Evolutionary conservation across 2,113 vertebrate species (phyloP), one percentile per base, ranked within the genome.

Genomic region (Paramisgurnus dabryanus): DNA sequence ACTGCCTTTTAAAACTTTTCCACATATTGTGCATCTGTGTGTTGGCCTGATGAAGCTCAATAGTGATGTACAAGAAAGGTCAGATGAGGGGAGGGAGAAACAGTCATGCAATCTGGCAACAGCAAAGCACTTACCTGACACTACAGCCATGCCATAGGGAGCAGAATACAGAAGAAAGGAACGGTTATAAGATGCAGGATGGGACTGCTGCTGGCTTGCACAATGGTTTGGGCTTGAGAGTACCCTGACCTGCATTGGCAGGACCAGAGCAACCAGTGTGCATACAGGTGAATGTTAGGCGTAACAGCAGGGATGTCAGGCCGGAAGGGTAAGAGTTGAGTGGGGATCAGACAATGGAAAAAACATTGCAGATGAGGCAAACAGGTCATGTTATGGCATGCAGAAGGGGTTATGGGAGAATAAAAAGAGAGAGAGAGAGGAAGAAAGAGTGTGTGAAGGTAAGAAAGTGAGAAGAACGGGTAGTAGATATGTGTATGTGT

Each of bases 121-220:
- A 91, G 85, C 89, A 92, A 89, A 93, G 84, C 77, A 96, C 97
- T 98, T 97, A 99, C 97, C 97, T 98, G 94, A 97, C 95, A 92
- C 97, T 98, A 98, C 92, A 96, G 94, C 93, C 95, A 97, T 95
- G 96, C 94, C 96, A 98, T 89, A 95, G 95, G 95, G 94, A 98
- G 95, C 96, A 96, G 95, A 98, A 96, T 96, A 96, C 95, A 97
- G 96, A 96, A 98, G 95, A 98, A 92, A 97, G 96, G 92, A 98
- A 92, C 97, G 94, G 93, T 98, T 98, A 98, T 96, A 97, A 96
- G 96, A 95, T 94, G 95, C 92, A 92, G 92, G 94, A 95, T 93
- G 90, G 95, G 93, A 93, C 93, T 95, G 94, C 93, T 95, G 95
- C 95, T 95, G 95, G 95, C 95, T 95, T 90, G 95, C 93, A 97